Conservation (phyloP, 92 coral and sea anemone species). For the Zoanthus solanderi region DNA sequence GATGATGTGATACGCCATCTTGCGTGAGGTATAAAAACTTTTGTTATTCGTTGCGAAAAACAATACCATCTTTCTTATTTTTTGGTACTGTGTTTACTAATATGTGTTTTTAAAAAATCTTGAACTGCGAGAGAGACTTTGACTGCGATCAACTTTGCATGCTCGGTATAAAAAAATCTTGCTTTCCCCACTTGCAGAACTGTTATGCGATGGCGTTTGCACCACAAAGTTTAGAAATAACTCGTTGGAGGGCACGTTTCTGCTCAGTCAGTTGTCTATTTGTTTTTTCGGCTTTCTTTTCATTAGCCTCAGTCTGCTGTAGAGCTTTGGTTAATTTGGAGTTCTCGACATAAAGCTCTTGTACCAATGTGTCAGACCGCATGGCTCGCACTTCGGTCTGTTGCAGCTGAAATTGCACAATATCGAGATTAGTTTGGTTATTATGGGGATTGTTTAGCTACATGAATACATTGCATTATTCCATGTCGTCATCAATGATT, state of each 20-base stretch:
- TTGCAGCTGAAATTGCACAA: constrained; percentile 70
- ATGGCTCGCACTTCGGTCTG: constrained; percentile 81
- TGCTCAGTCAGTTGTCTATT: constrained; percentile 94
- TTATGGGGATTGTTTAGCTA: too few species aligned
- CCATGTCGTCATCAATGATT: too few species aligned
- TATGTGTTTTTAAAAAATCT: too few species aligned
- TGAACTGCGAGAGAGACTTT: neutral
- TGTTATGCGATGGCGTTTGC: constrained; percentile 93
- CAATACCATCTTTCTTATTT: neutral
- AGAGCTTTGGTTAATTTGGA: constrained; percentile 91
- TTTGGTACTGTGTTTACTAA: neutral
- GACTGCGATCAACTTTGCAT: neutral
- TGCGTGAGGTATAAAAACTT: neutral
- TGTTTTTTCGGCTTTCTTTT: constrained; percentile 94
- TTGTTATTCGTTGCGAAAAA: neutral
- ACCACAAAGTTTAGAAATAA: constrained; percentile 97
- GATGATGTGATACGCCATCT: neutral
- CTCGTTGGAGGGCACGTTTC: constrained; percentile 95
- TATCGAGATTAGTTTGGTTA: too few species aligned
- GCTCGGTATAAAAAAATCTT: neutral
- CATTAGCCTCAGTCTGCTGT: constrained; percentile 91
- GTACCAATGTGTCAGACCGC: constrained; percentile 90
- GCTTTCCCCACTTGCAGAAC: neutral
- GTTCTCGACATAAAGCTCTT: constrained; percentile 97
- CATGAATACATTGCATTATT: too few species aligned